phyloP scores from a whole-genome alignment of 2,113 vertebrate species.

The Furnarius figulus region DNA sequence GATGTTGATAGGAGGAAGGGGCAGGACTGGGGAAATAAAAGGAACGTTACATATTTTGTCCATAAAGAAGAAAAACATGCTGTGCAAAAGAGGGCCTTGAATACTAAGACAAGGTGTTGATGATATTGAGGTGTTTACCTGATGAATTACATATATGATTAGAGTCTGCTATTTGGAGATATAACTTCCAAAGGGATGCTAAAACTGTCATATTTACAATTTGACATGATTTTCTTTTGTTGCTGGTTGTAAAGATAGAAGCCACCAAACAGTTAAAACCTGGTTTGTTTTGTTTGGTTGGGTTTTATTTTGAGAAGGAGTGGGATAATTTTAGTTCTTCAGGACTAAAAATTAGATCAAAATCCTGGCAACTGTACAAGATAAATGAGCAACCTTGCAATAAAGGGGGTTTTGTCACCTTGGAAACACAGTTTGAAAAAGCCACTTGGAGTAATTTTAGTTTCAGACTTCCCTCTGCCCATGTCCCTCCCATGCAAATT shows the following conservation, averaged over 20 bases:
- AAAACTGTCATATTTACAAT: not conserved
- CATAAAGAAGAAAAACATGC: not conserved
- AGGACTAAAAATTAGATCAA: constrained; percentile 29
- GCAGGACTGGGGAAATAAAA: not conserved
- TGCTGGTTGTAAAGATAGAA: not conserved
- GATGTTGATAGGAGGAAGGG: not conserved
- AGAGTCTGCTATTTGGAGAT: not conserved
- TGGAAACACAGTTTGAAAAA: constrained; percentile 42
- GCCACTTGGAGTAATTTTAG: constrained; percentile 45
- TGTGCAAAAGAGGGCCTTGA: not conserved
- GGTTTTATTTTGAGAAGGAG: constrained; percentile 13
- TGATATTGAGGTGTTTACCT: not conserved
- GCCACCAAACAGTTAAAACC: not conserved
- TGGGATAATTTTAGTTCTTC: constrained; percentile 28
- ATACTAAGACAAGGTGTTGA: not conserved
- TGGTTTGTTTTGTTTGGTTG: not conserved
- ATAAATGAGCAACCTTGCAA: constrained; percentile 31
- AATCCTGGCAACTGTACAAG: constrained; percentile 34
- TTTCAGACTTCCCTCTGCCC: constrained; percentile 32
- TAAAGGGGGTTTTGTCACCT: constrained; percentile 20
- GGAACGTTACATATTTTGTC: not conserved
- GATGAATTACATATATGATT: not conserved
- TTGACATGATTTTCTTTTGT: not conserved
- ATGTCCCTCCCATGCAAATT: constrained; percentile 29
- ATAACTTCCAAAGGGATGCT: not conserved